phyloP scores from a whole-genome alignment of 2,888 invertebrate species.

The Tryphoninae sp. region DNA sequence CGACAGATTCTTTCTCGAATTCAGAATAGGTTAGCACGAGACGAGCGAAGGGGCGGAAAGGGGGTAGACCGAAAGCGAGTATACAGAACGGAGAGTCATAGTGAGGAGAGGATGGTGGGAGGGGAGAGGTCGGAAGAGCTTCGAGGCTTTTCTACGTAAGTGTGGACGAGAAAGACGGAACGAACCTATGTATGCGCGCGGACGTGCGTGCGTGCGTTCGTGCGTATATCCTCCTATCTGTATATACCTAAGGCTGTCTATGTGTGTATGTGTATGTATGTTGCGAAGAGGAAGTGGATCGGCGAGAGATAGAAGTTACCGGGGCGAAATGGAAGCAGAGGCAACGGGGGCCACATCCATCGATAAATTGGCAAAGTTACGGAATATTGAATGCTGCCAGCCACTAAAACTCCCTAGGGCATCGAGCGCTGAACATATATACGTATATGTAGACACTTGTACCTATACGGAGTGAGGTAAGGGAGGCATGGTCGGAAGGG shows the following conservation, averaged over 20 bases:
- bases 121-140: conserved; percentile 42
- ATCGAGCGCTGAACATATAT: conserved; percentile 42
- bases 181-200: background rate
- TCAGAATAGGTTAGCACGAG: conserved; percentile 55
- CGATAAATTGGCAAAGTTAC: conserved; percentile 76
- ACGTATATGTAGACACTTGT: conserved; percentile 11
- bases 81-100: background rate
- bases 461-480: conserved; percentile 44
- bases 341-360: conserved; percentile 68
- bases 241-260: background rate
- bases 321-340: conserved; percentile 57
- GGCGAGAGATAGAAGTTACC: conserved; percentile 59
- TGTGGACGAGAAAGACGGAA: conserved; percentile 39
- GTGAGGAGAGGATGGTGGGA: background rate
- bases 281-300: conserved; percentile 27
- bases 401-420: conserved; percentile 71
- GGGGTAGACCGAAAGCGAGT: background rate
- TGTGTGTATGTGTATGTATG: background rate
- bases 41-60: conserved; percentile 19
- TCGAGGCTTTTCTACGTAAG: conserved; percentile 24
- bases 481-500: conserved; percentile 18
- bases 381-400: conserved; percentile 75
- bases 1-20: conserved; percentile 59
- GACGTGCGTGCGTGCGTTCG: no score
- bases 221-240: background rate